These are phyloP conservation scores for Sebastiscus albofasciatus DNA, from an alignment of 2,797 vertebrate genomes.

Conservation along the genomic window DNA sequence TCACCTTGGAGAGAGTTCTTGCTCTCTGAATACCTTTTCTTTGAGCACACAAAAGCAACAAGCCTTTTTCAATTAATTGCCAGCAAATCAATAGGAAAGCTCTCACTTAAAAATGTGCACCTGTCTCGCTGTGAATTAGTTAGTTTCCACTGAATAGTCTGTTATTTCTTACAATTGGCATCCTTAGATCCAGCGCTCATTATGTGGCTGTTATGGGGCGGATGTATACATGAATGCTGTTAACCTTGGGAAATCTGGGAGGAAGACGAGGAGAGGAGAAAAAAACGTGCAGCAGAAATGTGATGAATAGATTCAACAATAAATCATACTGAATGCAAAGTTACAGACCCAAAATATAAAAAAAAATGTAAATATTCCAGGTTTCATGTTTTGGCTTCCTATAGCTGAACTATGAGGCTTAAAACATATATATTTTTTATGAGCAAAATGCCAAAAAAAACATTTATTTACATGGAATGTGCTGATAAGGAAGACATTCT, in stretches of 20 bases:
- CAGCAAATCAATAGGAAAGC: conserved; percentile 55
- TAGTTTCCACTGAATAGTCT: conserved; percentile 4
- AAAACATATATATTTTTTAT: neutral
- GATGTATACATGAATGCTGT: conserved; percentile 4
- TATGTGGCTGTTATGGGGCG: neutral
- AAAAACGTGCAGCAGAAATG: conserved; percentile 1
- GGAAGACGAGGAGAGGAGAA: neutral
- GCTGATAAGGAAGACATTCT: neutral
- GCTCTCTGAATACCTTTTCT: conserved; percentile 49
- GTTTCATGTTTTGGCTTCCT: conserved; percentile 7
- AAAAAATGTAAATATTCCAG: neutral
- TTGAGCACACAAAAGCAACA: conserved; percentile 40
- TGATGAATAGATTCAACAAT: conserved; percentile 16
- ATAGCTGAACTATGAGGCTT: neutral
- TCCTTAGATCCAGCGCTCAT: conserved; percentile 26
- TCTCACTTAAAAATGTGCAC: conserved; percentile 37
- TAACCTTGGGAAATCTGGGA: conserved; percentile 16
- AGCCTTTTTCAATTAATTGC: conserved; percentile 44
- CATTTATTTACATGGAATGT: neutral
- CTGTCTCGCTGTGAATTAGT: conserved; percentile 31
- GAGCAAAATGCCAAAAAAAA: neutral
- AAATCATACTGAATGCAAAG: neutral
- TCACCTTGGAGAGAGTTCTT: conserved; percentile 51
- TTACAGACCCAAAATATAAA: neutral
- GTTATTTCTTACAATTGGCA: neutral